A percentile compares a stretch with the other conserved stretches of the same genome.
These are phyloP conservation scores for Spilarctia lutea DNA, from an alignment of 2,888 invertebrate species.

Conservation along the genomic window DNA sequence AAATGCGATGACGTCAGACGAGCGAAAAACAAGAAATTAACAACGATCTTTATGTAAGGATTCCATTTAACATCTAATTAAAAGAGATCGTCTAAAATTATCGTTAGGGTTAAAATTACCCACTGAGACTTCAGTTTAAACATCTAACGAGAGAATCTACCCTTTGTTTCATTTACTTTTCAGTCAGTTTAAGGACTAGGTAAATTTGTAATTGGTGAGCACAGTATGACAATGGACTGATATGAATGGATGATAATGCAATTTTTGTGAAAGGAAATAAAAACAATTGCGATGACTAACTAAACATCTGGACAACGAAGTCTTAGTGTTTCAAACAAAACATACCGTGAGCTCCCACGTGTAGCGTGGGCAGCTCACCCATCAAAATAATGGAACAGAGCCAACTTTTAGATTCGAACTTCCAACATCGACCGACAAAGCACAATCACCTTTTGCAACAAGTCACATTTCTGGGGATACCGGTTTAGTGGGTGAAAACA, in stretches of 20 bases:
- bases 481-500: conserved; percentile 54
- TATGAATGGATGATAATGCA: conserved; percentile 29
- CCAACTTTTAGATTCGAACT: conserved; percentile 73
- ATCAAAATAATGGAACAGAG: conserved; percentile 84
- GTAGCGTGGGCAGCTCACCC: conserved; percentile 63
- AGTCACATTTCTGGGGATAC: conserved; percentile 70
- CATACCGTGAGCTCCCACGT: conserved; percentile 74
- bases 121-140: conserved; percentile 27
- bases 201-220: neutral
- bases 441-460: conserved; percentile 77
- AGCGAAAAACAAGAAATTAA: conserved; percentile 69
- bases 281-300: conserved; percentile 56
- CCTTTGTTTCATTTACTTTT: neutral
- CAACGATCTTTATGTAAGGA: conserved; percentile 59
- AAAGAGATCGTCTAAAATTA: conserved; percentile 48
- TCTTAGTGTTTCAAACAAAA: conserved; percentile 67
- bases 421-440: conserved; percentile 63
- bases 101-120: conserved; percentile 48
- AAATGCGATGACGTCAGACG: conserved; percentile 72
- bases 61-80: conserved; percentile 62
- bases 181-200: neutral
- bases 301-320: conserved; percentile 60
- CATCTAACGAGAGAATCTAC: neutral
- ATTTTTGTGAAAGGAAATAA: conserved; percentile 34
- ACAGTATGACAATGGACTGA: conserved; percentile 14